These are phyloP conservation scores for Conus ventricosus DNA, from an alignment of 1,140 invertebrate genomes.

Conservation along the genomic window DNA sequence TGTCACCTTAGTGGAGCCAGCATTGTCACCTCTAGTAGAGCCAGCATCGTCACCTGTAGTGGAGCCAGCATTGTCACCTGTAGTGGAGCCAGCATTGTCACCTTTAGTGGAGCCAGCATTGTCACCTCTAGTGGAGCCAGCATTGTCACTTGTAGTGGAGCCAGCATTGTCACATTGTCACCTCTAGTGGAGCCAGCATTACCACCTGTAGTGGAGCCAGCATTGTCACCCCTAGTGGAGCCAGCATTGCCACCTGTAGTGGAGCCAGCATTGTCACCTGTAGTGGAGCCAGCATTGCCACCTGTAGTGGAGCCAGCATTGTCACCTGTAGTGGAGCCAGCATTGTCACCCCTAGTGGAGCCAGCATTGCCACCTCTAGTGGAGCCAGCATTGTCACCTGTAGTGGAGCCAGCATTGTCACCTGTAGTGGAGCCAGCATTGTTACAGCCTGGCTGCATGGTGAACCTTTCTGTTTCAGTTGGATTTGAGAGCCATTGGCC, in stretches of 20 bases:
- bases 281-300: not conserved
- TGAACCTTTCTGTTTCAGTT: conserved; percentile 47
- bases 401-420: not conserved
- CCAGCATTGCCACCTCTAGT: not conserved
- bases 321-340: not conserved
- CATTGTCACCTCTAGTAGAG: not conserved
- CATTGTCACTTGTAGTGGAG: not conserved
- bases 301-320: not conserved
- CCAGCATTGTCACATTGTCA: not conserved
- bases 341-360: no score
- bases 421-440: not conserved
- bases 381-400: no score
- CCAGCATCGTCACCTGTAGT: no score
- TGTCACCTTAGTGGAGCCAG: not conserved
- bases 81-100: not conserved
- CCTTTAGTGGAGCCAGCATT: not conserved
- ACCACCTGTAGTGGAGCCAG: no score
- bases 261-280: no score
- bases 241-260: not conserved
- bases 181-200: no score
- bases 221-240: not conserved
- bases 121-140: no score
- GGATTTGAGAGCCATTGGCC: conserved; percentile 83
- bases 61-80: not conserved
- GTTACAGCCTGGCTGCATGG: not conserved